phyloP scores from a whole-genome alignment of 2,113 vertebrate species.

The Plotosus lineatus region DNA sequence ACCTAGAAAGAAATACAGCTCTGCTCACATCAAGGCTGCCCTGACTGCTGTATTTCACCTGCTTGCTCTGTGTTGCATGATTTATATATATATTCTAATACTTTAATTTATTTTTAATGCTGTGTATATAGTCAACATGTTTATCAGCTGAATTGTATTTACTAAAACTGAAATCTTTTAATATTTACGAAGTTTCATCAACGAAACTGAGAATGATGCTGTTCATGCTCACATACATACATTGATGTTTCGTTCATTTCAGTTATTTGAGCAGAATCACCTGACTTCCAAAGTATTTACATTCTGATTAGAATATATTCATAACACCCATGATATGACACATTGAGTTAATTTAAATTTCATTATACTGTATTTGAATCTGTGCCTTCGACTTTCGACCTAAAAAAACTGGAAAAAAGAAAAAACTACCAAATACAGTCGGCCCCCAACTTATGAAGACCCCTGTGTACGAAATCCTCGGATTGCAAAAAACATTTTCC shows the following conservation, averaged over 20 bases:
- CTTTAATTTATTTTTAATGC: slow-evolving; percentile 30
- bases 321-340: not conserved
- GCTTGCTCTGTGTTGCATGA: slow-evolving; percentile 21
- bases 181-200: slow-evolving; percentile 38
- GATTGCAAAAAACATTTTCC: too few species aligned
- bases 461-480: too few species aligned
- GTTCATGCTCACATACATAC: not conserved
- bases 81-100: not conserved
- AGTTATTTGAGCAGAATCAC: slow-evolving; percentile 22
- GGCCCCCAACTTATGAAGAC: too few species aligned
- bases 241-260: not conserved
- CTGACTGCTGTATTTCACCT: not conserved
- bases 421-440: too few species aligned
- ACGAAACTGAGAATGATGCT: not conserved
- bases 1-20: slow-evolving; percentile 2
- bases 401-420: too few species aligned
- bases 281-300: slow-evolving; percentile 38
- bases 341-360: not conserved
- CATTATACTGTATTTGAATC: not conserved
- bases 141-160: slow-evolving; percentile 25
- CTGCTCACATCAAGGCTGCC: not conserved
- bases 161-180: slow-evolving; percentile 3
- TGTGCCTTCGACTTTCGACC: not conserved
- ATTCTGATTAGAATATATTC: not conserved
- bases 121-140: slow-evolving; percentile 33